Evolutionary conservation across 2,113 vertebrate species (phyloP).

Genomic region (Crotalus helleri): DNA sequence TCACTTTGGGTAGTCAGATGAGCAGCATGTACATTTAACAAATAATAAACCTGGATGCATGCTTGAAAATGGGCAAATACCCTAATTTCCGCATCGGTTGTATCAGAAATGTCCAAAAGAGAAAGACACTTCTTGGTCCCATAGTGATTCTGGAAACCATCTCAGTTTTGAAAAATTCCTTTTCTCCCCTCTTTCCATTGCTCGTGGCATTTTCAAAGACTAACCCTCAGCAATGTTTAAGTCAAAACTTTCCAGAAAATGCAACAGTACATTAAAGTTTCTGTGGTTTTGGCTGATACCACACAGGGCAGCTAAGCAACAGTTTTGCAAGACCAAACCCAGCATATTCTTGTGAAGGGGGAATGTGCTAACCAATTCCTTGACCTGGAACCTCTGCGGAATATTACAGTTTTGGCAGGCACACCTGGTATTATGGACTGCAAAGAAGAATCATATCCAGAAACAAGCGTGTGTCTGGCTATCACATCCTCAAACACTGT

Average conservation of each 20-base stretch:
- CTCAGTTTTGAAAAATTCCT: conserved; percentile 16
- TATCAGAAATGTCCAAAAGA: neutral
- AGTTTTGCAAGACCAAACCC: conserved; percentile 13
- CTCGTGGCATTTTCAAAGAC: conserved; percentile 45
- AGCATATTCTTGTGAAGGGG: conserved; percentile 6
- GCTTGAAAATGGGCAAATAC: neutral
- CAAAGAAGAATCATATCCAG: neutral
- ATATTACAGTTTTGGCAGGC: conserved; percentile 41
- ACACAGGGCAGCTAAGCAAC: conserved; percentile 43
- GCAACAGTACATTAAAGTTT: conserved; percentile 47
- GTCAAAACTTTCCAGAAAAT: conserved; percentile 44
- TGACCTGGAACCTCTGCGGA: conserved; percentile 7
- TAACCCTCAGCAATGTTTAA: conserved; percentile 57
- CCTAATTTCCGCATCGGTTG: neutral
- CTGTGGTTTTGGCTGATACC: conserved; percentile 24
- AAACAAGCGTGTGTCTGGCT: neutral
- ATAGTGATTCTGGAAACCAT: conserved; percentile 51
- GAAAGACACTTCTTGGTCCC: neutral
- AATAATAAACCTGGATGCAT: neutral
- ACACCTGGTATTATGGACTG: neutral
- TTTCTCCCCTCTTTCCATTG: conserved; percentile 46
- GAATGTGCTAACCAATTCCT: conserved; percentile 42
- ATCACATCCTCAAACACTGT: neutral
- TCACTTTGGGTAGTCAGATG: neutral
- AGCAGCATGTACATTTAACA: neutral